Evolutionary conservation across 2,797 vertebrate species (phyloP), one percentile per base, ranked within the genome.

Genomic region (Mionectes olivaceus): DNA sequence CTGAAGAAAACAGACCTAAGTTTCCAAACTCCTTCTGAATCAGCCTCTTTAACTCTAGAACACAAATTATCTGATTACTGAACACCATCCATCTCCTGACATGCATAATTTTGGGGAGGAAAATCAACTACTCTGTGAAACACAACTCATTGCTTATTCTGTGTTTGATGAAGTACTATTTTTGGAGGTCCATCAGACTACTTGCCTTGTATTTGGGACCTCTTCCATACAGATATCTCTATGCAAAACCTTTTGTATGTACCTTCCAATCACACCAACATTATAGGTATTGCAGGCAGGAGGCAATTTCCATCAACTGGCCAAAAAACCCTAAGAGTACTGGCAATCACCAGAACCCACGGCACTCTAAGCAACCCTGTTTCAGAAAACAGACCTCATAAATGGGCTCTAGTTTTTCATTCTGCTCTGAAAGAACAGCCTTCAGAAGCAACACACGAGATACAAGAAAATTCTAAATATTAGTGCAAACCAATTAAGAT

Each of bases 1-100:
- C 0, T 71, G 35, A 32, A 85, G 41, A 13, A 82, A 63, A 32
- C 0, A 55, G 49, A 56, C 3, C 27, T 23, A 60, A 50, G 46
- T 64, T 85, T 41, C 37, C 43, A 56, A 53, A 43, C 13, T 57
- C 23, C 56, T 4, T 59, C 41, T 64, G 46, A 82, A 49, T 27
- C 28, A 49, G 57, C 19, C 46, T 69, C 39, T 23, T 61, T 65
- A 80, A 69, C 10, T 83, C 37, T 27, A 47, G 43, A 64, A 65
- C 4, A 16, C 7, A 15, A 21, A 1, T 19, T 30, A 44, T 14
- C 25, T 4, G 22, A n/a, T 16, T 43, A 30, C 16, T 56, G 35
- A 74, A 47, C n/a, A 41, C 33, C 27, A 61, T 23, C 14, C 27
- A 71, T 56, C 19, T 23, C 32, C 60, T 53, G 53, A 33, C 8